A percentile compares a stretch with the other conserved stretches of the same genome.
phyloP scores from a whole-genome alignment of 2,113 vertebrate genomes.

The Mirza zaza region DNA sequence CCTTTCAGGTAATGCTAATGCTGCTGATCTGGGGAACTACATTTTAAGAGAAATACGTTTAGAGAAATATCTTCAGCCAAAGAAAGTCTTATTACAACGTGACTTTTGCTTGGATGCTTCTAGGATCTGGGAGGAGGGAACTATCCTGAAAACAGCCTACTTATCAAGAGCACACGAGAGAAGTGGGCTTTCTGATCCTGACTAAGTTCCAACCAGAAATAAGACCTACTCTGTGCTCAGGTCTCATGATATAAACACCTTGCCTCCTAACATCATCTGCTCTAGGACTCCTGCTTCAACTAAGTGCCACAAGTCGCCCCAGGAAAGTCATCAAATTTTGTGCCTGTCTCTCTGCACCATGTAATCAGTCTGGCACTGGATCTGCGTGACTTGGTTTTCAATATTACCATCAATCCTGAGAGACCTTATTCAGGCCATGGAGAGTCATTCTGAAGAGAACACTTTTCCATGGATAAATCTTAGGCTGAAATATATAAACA shows the following conservation, averaged over 20 bases:
- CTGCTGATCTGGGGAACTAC: neutral
- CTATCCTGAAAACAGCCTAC: neutral
- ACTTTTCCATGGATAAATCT: neutral
- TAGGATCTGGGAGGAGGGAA: neutral
- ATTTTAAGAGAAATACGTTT: neutral
- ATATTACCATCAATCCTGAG: neutral
- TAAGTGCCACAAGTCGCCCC: neutral
- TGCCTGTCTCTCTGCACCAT: neutral
- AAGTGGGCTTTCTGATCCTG: neutral
- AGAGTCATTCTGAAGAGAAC: neutral
- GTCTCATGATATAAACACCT: neutral
- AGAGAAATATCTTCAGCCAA: neutral
- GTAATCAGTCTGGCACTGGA: neutral
- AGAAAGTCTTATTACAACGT: neutral
- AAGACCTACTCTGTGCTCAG: neutral
- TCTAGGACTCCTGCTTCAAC: neutral
- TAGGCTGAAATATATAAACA: neutral
- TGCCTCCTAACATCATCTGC: neutral
- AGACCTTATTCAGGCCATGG: neutral
- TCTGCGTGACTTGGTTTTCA: neutral
- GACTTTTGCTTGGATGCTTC: neutral
- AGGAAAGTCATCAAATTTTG: neutral
- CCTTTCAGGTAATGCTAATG: neutral
- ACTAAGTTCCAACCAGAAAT: neutral
- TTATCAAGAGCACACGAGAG: neutral